Base-by-base conservation (phyloP, 2,797 vertebrate species). In the Phyllotis vaccarum region DNA sequence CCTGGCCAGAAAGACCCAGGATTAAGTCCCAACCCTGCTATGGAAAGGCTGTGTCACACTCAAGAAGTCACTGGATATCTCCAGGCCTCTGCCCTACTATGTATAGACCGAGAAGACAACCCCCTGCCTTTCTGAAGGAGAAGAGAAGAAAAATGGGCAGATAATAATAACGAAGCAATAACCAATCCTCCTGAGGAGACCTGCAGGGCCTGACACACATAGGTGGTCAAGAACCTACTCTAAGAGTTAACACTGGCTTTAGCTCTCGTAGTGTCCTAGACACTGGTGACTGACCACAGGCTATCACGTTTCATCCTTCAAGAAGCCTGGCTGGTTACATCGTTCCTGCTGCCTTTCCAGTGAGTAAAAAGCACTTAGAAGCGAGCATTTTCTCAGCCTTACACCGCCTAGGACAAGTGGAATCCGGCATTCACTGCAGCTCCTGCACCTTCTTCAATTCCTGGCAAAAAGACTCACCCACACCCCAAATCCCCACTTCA, bases 1-100 rank as follows among this genome's bases (percentile, higher is more conserved):
- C 46, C 49, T 8, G 34, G 88, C 62, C 76, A 92, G 49, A 78
- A 78, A 90, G 21, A 80, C 3, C 56, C 29, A 58, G 62, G 88
- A 34, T 74, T 54, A 31, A 49, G 52, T 75, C 31, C 60, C 10
- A 52, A 24, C 46, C 72, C 60, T 54, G 52, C 60, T 58, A 37
- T 0, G 0, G 72, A 85, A 68, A 79, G 86, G 93, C 83, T 34
- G 14, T 37, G 72, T 22, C 80, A 31, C 52, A 37, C 79, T 37
- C 1, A 86, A 81, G 46, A 54, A 34, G 83, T 54, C 79, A 13
- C 29, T 13, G 68, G 0, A 24, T 60, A 49, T 74, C 79, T 83
- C 72, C 72, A 90, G 89, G 90, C 46, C 75, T 76, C 87, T 17
- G 75, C 12, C 37, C 49, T 46, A 31, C 12, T 34, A 1, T 49